A percentile compares a stretch with the other conserved stretches of the same genome.
Evolutionary conservation across 2,797 vertebrate species (phyloP).

Genomic region (Smutsia gigantea): DNA sequence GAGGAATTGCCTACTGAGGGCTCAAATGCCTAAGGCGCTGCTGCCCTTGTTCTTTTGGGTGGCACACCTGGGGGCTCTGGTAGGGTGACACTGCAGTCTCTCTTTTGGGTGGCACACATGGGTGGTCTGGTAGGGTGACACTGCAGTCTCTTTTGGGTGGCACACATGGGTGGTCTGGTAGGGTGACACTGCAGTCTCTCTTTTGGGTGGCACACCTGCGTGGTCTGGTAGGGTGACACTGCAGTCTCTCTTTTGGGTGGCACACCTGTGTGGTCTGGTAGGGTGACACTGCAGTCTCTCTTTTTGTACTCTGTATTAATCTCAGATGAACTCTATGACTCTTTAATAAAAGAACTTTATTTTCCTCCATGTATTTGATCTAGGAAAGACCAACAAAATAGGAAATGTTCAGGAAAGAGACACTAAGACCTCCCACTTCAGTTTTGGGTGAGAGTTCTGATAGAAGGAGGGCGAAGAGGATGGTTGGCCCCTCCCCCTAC

Average conservation of each 20-base stretch:
- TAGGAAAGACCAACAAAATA: background rate
- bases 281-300: background rate
- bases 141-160: background rate
- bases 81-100: no score
- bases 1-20: background rate
- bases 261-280: background rate
- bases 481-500: background rate
- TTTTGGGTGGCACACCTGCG: background rate
- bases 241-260: background rate
- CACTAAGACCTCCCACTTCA: background rate
- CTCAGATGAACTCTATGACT: background rate
- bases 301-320: background rate
- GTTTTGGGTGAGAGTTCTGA: background rate
- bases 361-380: background rate
- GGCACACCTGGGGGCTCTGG: no score
- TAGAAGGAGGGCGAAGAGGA: background rate
- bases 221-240: no score
- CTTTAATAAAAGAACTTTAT: background rate
- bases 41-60: background rate
- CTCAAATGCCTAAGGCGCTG: no score
- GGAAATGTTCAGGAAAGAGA: background rate
- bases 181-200: no score
- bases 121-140: no score
- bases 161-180: no score
- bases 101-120: background rate